Evolutionary conservation across 2,888 invertebrate genomes (phyloP), one percentile per base, ranked within the genome.

Genomic region (Meandrusa payeni): DNA sequence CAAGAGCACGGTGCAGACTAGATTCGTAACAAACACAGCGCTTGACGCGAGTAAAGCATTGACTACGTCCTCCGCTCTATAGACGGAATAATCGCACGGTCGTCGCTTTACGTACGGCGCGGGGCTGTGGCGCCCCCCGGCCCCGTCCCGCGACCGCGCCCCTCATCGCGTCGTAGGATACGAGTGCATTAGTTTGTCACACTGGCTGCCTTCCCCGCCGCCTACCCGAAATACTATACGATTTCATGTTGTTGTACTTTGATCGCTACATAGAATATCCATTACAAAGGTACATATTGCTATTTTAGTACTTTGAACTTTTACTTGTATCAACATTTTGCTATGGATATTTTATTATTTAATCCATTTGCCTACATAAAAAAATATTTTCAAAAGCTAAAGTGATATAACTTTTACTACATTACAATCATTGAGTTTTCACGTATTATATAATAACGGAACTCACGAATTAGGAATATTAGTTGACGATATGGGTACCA

Each of bases 81-180:
- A 80, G 82, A 83, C 82, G 75, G 80, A 76, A 79, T 77, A 81
- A 80, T 77, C 76, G 78, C 78, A 69, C 57, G 57, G 55, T 55
- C 65, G 63, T 28, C 61, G 62, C 61, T 42, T 31, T 58, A 63
- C 62, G 61, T 58, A 57, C 61, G 56, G 57, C 59, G 52, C 56
- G 54, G 51, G 57, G 54, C 57, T 55, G 57, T 55, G 55, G 57
- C 63, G 45, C 57, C 59, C 58, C 57, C 51, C 49, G 52, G 55
- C 55, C 33, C 44, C 43, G 34, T 39, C 20, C 45, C 9, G 47
- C 50, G 36, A 44, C 48, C 45, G 44, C 59, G 51, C 50, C 45
- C 11, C 39, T 38, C 47, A 38, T 47, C 47, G 56, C 61, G 61
- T 55, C 54, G 52, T 51, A 47, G 46, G 38, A 54, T 40, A 41